A percentile compares a stretch with the other conserved stretches of the same genome.
Evolutionary conservation across 2,888 invertebrate genomes (phyloP).

Genomic region (Deroplatys truncata): DNA sequence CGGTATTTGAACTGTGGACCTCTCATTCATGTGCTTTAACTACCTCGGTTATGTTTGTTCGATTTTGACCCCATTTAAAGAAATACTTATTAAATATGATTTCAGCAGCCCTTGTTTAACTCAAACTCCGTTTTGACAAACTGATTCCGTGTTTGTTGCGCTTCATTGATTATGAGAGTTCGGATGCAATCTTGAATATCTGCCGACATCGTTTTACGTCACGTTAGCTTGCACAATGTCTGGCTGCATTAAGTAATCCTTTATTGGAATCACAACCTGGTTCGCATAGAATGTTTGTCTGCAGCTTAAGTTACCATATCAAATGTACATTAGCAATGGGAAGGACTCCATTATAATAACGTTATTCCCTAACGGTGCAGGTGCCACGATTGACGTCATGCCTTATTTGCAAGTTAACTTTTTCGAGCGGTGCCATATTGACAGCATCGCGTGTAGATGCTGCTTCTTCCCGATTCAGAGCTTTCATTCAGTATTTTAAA

Average conservation of each 20-base stretch:
- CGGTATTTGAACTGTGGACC: no score
- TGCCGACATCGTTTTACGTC: neutral
- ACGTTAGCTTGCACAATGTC: neutral
- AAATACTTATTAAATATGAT: no score
- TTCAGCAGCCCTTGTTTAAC: no score
- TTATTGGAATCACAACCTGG: neutral
- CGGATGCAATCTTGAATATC: neutral
- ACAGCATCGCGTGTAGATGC: no score
- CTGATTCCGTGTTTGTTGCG: neutral
- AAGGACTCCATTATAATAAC: neutral
- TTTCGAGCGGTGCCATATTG: no score
- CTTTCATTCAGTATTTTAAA: no score
- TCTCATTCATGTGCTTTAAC: no score
- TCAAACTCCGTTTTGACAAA: neutral
- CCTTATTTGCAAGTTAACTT: no score
- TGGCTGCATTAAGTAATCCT: neutral
- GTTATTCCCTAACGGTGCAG: neutral
- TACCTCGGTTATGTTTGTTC: no score
- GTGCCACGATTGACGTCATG: neutral
- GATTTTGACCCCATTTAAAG: no score
- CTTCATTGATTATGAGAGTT: neutral
- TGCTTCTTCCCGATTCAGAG: no score
- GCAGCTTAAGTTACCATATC: neutral
- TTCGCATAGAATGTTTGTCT: no score
- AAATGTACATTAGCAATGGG: neutral